Percentiles rank a stretch among this genome's conserved stretches.
Conservation (phyloP, 2,888 invertebrate species). For the Psococerastis gibbosa region DNA sequence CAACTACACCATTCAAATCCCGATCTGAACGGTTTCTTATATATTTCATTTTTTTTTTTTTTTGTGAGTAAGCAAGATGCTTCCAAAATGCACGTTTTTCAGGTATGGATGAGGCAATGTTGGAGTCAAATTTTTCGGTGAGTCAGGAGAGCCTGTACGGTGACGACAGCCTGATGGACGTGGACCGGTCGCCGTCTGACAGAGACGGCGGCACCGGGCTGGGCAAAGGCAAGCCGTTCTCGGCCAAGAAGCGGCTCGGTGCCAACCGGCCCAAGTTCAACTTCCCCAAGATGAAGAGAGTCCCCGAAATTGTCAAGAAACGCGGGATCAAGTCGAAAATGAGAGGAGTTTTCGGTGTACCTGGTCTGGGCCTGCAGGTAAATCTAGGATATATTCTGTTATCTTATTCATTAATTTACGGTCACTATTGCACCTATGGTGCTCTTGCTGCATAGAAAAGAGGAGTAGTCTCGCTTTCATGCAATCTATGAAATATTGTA, state of each 20-base stretch:
- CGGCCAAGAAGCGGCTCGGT: slow-evolving; percentile 57
- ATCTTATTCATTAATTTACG: not conserved
- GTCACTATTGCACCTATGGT: slow-evolving; percentile 6
- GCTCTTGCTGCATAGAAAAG: too few relatives aligned
- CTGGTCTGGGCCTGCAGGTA: slow-evolving; percentile 53
- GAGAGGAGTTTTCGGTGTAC: slow-evolving; percentile 64
- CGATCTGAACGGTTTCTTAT: too few relatives aligned
- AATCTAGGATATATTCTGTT: too few relatives aligned
- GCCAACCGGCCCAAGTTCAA: slow-evolving; percentile 32
- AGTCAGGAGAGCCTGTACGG: slow-evolving; percentile 45
- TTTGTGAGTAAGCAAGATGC: too few relatives aligned
- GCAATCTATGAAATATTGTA: too few relatives aligned
- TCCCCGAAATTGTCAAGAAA: slow-evolving; percentile 61
- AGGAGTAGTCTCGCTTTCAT: too few relatives aligned
- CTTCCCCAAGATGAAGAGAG: slow-evolving; percentile 51
- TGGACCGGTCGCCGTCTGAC: slow-evolving; percentile 25
- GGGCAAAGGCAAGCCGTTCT: slow-evolving; percentile 61
- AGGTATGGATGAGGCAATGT: slow-evolving; percentile 46
- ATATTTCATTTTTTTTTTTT: slow-evolving; percentile 5
- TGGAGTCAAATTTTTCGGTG: slow-evolving; percentile 36
- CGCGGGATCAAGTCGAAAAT: slow-evolving; percentile 77
- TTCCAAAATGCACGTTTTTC: too few relatives aligned
- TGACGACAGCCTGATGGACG: slow-evolving; percentile 31
- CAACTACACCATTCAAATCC: too few relatives aligned
- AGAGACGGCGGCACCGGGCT: slow-evolving; percentile 41